Base-by-base conservation (phyloP, 2,113 vertebrate species). In the Marcusenius ussheri region DNA sequence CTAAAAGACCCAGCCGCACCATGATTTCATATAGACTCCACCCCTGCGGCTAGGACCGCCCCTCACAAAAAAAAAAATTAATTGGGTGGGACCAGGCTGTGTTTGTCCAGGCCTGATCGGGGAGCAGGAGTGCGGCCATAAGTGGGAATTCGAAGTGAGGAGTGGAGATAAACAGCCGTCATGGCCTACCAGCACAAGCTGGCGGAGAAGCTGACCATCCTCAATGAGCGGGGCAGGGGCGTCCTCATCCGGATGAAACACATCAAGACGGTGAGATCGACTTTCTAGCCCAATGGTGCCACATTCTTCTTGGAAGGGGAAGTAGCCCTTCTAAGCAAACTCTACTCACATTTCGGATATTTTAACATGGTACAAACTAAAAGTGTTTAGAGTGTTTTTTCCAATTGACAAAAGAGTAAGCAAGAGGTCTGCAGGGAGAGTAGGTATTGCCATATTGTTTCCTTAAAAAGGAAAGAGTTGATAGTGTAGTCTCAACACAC, bases 151-250 rank as follows among this genome's bases (percentile, higher is more conserved):
- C 19, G 19, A 53, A 15, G 11, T 21, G 31, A 53, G 19, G 42
- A 50, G 21, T 31, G 11, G 24, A 13, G 50, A 83, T 95, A 94
- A 91, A 96, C 77, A 91, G 94, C 93, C 7, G 91, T 95, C 88
- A 97, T 98, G 92, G 92, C 96, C 35, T 98, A 98, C 92, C 96
- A 98, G 93, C 96, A 97, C 89, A 99, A 99, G 92, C 93, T 99
- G 51, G 97, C 97, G 0, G 98, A 99, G 94, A 99, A 98, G 92
- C 95, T 99, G 91, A 96, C 96, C 35, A 97, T 99, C 91, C 95
- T 99, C 84, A 98, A 97, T 46, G 97, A 98, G 3, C 94, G 98
- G 21, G 98, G 98, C 0, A 95, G 92, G 17, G 98, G 98, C 0
- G 97, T 98, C 91, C 96, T 98, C 24, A 93, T 98, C 89, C 97